Conservation (phyloP, 2,797 vertebrate genomes). For the Myotis myotis region DNA sequence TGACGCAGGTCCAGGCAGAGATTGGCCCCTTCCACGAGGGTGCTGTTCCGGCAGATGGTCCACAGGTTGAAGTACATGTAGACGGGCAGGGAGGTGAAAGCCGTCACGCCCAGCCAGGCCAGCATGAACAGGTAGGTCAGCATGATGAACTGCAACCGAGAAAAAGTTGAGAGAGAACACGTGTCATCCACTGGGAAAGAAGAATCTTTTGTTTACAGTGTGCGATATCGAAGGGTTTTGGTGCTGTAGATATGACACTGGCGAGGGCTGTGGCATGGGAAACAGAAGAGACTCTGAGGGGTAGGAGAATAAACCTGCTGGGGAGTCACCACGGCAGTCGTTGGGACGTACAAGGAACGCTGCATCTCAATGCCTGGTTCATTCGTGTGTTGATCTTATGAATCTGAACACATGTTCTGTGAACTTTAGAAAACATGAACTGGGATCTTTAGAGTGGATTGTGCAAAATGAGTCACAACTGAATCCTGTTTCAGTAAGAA, state of each 20-base stretch:
- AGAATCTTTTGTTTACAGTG: background rate
- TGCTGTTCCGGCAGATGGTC: conserved; percentile 97
- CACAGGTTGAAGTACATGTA: conserved; percentile 99
- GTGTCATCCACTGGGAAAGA: background rate
- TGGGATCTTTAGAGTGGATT: background rate
- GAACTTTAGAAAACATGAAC: background rate
- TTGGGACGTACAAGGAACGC: background rate
- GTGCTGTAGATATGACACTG: rapidly evolving
- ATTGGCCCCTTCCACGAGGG: conserved; percentile 89
- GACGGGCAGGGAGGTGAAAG: conserved; percentile 97
- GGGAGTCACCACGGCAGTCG: background rate
- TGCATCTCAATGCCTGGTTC: background rate
- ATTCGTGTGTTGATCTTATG: background rate
- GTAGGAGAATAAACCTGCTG: background rate
- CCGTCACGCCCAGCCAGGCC: conserved; percentile 98
- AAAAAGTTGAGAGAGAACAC: conserved; percentile 34
- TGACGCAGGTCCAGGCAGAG: conserved; percentile 98
- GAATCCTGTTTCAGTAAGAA: background rate
- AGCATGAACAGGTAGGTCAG: conserved; percentile 99
- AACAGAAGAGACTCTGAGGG: background rate
- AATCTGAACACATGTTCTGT: background rate
- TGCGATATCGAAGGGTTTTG: background rate
- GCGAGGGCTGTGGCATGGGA: background rate
- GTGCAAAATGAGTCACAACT: background rate
- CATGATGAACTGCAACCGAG: conserved; percentile 94